phyloP scores from a whole-genome alignment of 2,888 invertebrate species.

The Zootermopsis nevadensis region DNA sequence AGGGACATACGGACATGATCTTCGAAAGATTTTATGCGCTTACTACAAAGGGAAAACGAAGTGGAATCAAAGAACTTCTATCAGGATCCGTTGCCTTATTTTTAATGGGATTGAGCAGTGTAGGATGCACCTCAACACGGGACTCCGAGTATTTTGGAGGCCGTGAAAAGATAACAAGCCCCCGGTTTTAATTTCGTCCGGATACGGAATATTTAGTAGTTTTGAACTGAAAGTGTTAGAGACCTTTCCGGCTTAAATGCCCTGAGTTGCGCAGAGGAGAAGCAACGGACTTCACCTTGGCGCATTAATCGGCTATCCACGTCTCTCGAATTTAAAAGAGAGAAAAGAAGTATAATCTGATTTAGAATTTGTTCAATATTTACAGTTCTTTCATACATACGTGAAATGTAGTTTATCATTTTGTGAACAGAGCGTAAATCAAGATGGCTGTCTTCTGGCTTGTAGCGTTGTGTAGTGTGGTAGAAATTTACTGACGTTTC shows the following conservation, averaged over 20 bases:
- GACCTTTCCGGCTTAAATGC: neutral
- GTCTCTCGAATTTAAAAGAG: neutral
- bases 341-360: neutral
- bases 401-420: no score
- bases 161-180: conserved; percentile 27
- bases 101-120: neutral
- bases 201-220: conserved; percentile 37
- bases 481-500: no score
- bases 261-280: neutral
- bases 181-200: conserved; percentile 34
- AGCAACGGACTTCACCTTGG: neutral
- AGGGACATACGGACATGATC: no score
- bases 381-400: no score
- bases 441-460: no score
- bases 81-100: no score
- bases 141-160: neutral
- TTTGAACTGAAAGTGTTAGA: conserved; percentile 1
- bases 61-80: no score
- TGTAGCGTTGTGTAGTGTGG: no score
- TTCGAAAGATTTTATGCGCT: no score
- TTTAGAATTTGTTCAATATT: neutral
- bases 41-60: no score
- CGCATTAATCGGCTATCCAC: neutral
- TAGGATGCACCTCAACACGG: neutral
- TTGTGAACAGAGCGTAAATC: no score